Evolutionary conservation across 2,797 vertebrate genomes (phyloP), one percentile per base, ranked within the genome.

Genomic region (Sparidentex hasta): DNA sequence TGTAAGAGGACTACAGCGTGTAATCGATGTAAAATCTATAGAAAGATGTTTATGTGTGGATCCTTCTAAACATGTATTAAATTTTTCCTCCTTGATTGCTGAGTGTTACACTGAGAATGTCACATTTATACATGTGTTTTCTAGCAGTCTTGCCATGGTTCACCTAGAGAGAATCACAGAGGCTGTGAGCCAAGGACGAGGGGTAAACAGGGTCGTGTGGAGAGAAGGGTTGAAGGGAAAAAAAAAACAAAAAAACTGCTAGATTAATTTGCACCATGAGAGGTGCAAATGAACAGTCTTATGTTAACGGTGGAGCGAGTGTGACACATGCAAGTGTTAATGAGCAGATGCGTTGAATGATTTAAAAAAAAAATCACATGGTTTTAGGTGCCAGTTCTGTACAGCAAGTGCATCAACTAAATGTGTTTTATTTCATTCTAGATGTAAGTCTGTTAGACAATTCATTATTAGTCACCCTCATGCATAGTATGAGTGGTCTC

Each of bases 201-300:
- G 16, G 65, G 68, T 41, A 71, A 74, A 47, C 68, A 74, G 54
- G 23, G 82, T 78, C 12, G n/a, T 69, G 83, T 20, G 62, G 75
- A 77, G 61, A 81, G 38, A 55, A 44, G 48, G 48, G 56, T 3
- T 44, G 23, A 48, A 12, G 23, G n/a, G n/a, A n/a, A n/a, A n/a
- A n/a, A n/a, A 8, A 52, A 27, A 71, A 62, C 50, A 66, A 78
- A 47, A 43, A 43, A 61, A 51, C 17, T 71, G 74, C 55, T 59
- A 44, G 46, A 52, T 85, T 88, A 29, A 64, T 65, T 80, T 84
- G 74, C 80, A 80, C 81, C 50, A 18, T 38, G 43, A 62, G 57
- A 88, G 83, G 80, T 86, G 76, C 63, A 87, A 87, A 80, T 78
- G 61, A 88, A 74, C 47, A 56, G 23, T 67, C 59, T 65, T 52